Conservation (phyloP, 2,888 invertebrate genomes). For the Homarus gammarus region DNA sequence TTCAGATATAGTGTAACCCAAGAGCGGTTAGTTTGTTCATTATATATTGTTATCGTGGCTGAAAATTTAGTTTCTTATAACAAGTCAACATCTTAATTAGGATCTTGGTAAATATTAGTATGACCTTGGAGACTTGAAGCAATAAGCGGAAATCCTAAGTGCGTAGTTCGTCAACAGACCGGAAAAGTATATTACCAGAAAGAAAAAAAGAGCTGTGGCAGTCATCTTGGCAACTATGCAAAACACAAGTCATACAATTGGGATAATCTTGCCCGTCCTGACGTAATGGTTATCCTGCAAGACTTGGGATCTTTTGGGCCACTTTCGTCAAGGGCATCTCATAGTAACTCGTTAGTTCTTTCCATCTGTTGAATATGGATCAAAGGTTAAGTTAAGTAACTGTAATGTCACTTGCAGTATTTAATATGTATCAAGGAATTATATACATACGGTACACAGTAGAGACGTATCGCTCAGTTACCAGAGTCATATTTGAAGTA, state of each 20-base stretch:
- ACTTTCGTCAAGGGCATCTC: not conserved
- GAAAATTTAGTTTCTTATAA: too few species aligned
- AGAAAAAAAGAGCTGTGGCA: not conserved
- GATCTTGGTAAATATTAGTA: not conserved
- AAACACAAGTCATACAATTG: not conserved
- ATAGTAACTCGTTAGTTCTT: too few species aligned
- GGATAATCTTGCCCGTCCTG: not conserved
- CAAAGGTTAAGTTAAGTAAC: too few species aligned
- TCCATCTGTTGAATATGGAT: too few species aligned
- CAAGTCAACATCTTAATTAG: too few species aligned
- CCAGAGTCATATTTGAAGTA: not conserved
- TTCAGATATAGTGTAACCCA: too few species aligned
- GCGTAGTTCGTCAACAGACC: constrained; percentile 16
- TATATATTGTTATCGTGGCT: too few species aligned
- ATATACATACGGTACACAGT: too few species aligned
- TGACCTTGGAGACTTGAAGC: constrained; percentile 7
- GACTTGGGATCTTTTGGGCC: not conserved
- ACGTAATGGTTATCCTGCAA: not conserved
- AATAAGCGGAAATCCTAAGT: not conserved
- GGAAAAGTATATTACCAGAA: constrained; percentile 8
- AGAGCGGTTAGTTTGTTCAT: too few species aligned
- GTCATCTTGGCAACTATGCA: not conserved
- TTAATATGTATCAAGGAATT: too few species aligned
- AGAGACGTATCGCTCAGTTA: not conserved
- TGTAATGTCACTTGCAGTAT: too few species aligned